Percentiles rank a stretch among this genome's conserved stretches.
phyloP scores from a whole-genome alignment of 1,140 invertebrate species.

The Leptopilina boulardi region DNA sequence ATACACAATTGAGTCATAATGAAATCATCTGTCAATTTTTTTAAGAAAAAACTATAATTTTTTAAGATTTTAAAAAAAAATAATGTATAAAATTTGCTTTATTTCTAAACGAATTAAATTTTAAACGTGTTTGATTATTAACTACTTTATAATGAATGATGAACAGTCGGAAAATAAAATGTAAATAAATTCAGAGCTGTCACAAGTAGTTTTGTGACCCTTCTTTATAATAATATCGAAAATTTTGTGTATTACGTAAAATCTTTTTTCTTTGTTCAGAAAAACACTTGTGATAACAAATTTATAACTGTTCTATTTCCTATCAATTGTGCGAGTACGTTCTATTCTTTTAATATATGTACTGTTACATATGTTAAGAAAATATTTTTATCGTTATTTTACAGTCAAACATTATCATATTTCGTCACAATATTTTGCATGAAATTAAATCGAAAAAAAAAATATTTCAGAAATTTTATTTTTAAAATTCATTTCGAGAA shows the following conservation, averaged over 20 bases:
- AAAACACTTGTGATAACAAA: slow-evolving; percentile 11
- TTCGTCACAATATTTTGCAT: too few relatives aligned
- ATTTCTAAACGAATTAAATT: slow-evolving; percentile 4
- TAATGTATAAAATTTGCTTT: background rate
- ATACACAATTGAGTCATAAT: slow-evolving; percentile 51
- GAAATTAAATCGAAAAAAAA: too few relatives aligned
- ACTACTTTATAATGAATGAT: slow-evolving; percentile 40
- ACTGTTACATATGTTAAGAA: too few relatives aligned
- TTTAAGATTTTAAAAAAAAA: background rate
- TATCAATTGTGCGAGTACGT: too few relatives aligned
- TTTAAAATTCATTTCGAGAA: too few relatives aligned
- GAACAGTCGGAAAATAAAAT: background rate
- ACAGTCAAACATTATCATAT: too few relatives aligned
- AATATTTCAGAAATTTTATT: too few relatives aligned
- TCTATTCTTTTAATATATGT: too few relatives aligned
- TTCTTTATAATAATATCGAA: background rate
- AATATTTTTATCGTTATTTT: too few relatives aligned
- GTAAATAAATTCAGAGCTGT: slow-evolving; percentile 27
- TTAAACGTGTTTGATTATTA: slow-evolving; percentile 44
- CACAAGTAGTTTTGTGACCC: background rate
- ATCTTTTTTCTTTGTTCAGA: background rate
- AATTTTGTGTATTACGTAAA: background rate
- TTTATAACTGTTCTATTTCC: background rate
- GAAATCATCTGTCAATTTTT: background rate
- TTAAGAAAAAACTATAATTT: too few relatives aligned